Evolutionary conservation across 2,888 invertebrate species (phyloP).

Genomic region (Homarus gammarus): DNA sequence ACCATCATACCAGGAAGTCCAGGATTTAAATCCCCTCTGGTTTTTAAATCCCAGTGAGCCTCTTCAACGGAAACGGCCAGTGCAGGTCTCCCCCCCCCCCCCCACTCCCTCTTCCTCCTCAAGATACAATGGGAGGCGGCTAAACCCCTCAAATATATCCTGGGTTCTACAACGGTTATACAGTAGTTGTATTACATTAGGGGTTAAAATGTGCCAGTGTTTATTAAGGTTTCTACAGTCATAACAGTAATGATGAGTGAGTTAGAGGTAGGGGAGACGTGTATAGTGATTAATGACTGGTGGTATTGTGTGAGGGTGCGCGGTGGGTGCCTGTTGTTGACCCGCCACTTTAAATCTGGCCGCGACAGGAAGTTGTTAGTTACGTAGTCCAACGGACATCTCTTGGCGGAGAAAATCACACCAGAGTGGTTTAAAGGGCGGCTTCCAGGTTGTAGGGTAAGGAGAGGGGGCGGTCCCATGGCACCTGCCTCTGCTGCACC

Average conservation of each 20-base stretch:
- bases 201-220: too few species aligned
- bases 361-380: not conserved
- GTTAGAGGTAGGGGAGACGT: too few species aligned
- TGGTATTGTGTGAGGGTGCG: too few species aligned
- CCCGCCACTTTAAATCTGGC: not conserved
- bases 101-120: not conserved
- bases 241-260: too few species aligned
- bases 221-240: too few species aligned
- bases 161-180: too few species aligned
- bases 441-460: not conserved
- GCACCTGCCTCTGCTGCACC: not conserved
- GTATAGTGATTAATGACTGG: too few species aligned
- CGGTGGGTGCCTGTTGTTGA: not conserved
- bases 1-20: not conserved
- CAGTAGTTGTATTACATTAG: too few species aligned
- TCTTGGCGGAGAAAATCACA: not conserved
- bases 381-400: not conserved
- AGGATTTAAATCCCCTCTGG: not conserved
- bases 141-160: not conserved
- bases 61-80: conserved; percentile 10
- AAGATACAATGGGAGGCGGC: not conserved
- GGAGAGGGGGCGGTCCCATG: too few species aligned
- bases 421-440: not conserved
- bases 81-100: not conserved
- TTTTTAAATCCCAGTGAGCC: not conserved